phyloP scores from a whole-genome alignment of 2,797 vertebrate species.

The Oceanodroma leucorhoa region DNA sequence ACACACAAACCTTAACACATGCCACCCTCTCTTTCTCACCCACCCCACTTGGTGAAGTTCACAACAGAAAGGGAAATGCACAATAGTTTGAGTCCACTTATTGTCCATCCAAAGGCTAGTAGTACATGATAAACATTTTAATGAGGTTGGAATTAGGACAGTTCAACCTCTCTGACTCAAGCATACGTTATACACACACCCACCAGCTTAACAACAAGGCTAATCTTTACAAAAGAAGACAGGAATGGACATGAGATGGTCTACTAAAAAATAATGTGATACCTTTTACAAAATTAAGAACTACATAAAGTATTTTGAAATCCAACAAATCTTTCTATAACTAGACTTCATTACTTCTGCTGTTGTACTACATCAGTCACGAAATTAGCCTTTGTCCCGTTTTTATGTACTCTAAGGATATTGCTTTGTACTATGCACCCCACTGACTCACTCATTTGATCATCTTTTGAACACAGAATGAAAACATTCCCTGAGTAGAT shows the following conservation, averaged over 20 bases:
- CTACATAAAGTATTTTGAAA: background rate
- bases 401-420: background rate
- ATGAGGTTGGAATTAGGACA: background rate
- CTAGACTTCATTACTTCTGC: background rate
- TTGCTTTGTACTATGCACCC: background rate
- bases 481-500: background rate
- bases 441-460: background rate
- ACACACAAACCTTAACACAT: background rate
- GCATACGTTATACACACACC: background rate
- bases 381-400: background rate
- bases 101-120: background rate
- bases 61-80: background rate
- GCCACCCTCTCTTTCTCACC: background rate
- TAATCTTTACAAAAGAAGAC: background rate
- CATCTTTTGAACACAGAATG: background rate
- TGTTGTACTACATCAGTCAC: background rate
- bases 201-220: background rate
- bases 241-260: rapidly evolving
- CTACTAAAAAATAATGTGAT: background rate
- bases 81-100: background rate
- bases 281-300: background rate
- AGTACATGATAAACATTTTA: background rate
- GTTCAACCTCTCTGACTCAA: background rate
- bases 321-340: background rate
- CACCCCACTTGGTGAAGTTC: rapidly evolving